phyloP scores from a whole-genome alignment of 2,797 vertebrate genomes.

The Acanthurus tractus region DNA sequence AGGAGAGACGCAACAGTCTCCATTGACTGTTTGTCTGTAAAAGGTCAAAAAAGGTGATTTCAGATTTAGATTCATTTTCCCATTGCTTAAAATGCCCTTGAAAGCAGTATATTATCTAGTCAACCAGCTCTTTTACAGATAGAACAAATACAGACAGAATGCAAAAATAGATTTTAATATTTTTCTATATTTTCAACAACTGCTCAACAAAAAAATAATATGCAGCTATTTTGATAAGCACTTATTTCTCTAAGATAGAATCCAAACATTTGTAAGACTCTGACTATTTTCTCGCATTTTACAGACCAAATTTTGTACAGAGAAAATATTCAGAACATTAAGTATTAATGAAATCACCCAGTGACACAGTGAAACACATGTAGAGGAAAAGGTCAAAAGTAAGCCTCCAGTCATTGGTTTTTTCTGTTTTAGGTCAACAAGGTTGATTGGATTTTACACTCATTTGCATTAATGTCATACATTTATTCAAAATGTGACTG shows the following conservation, averaged over 20 bases:
- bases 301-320: neutral
- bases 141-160: neutral
- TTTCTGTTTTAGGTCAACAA: no score
- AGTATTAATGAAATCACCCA: neutral
- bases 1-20: slow-evolving; percentile 12
- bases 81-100: neutral
- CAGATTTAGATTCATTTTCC: neutral
- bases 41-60: neutral
- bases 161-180: neutral
- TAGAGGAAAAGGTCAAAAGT: no score
- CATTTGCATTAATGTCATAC: no score
- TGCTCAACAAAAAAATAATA: neutral
- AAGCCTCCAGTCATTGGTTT: no score
- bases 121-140: neutral
- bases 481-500: no score
- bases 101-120: neutral
- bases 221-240: neutral
- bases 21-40: neutral
- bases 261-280: no score
- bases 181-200: neutral
- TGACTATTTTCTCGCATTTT: neutral
- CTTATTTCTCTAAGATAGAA: neutral
- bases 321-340: neutral
- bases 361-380: no score
- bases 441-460: no score